Percentiles rank a stretch among this genome's conserved stretches.
These are phyloP conservation scores for Himalopsyche tibetana DNA, from an alignment of 2,888 invertebrate species.

Conservation along the genomic window DNA sequence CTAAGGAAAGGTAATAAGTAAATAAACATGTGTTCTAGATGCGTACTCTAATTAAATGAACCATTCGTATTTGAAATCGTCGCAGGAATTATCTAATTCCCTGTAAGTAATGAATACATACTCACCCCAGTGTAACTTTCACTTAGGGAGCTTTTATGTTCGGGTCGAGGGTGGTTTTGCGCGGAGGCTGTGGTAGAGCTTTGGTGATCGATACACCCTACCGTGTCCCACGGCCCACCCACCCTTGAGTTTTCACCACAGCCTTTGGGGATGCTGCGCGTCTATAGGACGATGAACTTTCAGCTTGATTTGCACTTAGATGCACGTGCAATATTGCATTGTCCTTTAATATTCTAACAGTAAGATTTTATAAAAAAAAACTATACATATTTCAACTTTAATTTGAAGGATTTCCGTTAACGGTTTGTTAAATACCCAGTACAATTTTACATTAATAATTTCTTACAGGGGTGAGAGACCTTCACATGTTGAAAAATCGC, in stretches of 20 bases:
- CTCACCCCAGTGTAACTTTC: background rate
- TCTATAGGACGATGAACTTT: constrained; percentile 30
- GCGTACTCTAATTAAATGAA: background rate
- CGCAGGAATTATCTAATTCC: background rate
- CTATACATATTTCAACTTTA: no score
- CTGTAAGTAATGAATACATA: constrained; percentile 12
- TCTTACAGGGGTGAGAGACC: no score
- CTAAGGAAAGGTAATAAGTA: no score
- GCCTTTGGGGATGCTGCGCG: background rate
- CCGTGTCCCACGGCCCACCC: constrained; percentile 25
- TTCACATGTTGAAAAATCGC: no score
- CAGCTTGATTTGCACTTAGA: background rate
- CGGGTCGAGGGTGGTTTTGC: background rate
- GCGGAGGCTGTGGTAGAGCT: background rate
- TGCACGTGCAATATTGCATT: background rate
- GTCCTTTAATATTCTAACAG: no score
- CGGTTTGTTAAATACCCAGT: no score
- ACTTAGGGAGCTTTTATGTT: constrained; percentile 15
- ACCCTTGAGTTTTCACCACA: constrained; percentile 9
- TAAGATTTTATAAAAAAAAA: no score
- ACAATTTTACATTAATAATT: no score
- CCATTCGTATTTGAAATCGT: background rate
- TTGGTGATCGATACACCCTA: constrained; percentile 26
- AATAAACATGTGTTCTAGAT: background rate
- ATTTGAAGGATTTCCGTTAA: no score